These are phyloP conservation scores for Isichthys henryi DNA, from an alignment of 2,113 vertebrate species.

Conservation along the genomic window DNA sequence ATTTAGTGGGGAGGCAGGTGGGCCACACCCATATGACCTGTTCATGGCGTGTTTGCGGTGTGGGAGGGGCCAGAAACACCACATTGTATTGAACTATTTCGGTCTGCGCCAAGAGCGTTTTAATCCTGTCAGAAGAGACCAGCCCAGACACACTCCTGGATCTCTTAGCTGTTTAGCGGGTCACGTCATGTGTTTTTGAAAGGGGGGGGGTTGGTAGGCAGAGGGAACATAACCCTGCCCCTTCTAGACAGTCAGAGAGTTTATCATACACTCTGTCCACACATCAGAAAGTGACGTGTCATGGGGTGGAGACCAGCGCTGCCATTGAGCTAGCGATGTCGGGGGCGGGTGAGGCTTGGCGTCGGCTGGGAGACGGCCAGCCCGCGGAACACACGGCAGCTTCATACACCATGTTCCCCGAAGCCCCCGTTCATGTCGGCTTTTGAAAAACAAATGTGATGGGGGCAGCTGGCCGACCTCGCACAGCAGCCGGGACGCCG, in stretches of 20 bases:
- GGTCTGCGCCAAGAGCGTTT: background rate
- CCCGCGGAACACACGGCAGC: background rate
- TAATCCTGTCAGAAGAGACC: slow-evolving; percentile 50
- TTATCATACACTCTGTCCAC: background rate
- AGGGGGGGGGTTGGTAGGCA: slow-evolving; percentile 6
- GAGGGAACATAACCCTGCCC: background rate
- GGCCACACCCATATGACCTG: background rate
- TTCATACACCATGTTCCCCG: background rate
- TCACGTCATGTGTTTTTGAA: slow-evolving; percentile 22
- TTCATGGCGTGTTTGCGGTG: background rate
- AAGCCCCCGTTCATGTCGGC: background rate
- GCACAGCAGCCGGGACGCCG: background rate
- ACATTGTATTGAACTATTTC: background rate
- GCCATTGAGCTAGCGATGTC: background rate
- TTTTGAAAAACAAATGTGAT: slow-evolving; percentile 5
- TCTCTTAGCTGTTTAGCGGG: slow-evolving; percentile 32
- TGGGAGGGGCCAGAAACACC: background rate
- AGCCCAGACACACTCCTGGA: slow-evolving; percentile 40
- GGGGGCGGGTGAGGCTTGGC: background rate
- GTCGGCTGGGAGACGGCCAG: background rate
- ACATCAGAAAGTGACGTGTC: background rate
- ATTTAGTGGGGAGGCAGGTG: background rate
- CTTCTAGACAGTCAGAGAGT: background rate
- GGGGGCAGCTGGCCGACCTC: background rate
- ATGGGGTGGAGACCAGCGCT: background rate